These are phyloP conservation scores for Astreopora myriophthalma DNA, from an alignment of 64 coral and sea anemone genomes.

Conservation along the genomic window DNA sequence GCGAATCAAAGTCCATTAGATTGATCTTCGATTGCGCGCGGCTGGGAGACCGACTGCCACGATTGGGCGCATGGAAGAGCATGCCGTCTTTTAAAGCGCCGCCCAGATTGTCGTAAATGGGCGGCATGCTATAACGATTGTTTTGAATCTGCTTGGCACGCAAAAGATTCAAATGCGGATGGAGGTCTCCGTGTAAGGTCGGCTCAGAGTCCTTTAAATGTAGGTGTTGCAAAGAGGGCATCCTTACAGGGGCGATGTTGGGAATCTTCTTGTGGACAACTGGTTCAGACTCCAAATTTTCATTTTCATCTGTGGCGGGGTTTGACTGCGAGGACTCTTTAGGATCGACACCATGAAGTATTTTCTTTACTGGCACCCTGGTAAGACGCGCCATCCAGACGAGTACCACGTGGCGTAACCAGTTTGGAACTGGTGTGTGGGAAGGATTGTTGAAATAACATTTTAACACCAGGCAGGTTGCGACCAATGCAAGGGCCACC, in stretches of 20 bases:
- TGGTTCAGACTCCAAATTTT: neutral
- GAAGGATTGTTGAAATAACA: constrained; percentile 86
- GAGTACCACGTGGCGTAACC: constrained; percentile 67
- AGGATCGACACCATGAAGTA: constrained; percentile 13
- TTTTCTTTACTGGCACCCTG: constrained; percentile 45
- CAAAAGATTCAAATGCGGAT: constrained; percentile 1
- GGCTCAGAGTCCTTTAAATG: neutral
- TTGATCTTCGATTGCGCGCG: neutral
- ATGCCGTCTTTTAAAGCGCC: neutral
- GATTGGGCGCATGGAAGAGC: neutral
- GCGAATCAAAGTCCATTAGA: neutral
- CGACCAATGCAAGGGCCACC: constrained; percentile 78
- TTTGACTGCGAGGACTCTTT: neutral
- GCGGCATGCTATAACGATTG: constrained; percentile 5
- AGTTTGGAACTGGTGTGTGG: constrained; percentile 77
- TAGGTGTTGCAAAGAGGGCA: neutral
- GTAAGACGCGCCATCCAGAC: constrained; percentile 65
- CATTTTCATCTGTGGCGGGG: neutral
- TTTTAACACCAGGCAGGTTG: constrained; percentile 72
- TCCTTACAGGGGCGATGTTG: neutral
- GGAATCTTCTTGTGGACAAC: constrained; percentile 12
- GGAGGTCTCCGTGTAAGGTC: neutral
- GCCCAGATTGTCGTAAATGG: neutral
- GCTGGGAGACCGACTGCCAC: neutral
- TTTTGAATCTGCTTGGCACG: neutral